These are phyloP conservation scores for Amblyraja radiata DNA, from an alignment of 2,797 vertebrate species.

Conservation along the genomic window DNA sequence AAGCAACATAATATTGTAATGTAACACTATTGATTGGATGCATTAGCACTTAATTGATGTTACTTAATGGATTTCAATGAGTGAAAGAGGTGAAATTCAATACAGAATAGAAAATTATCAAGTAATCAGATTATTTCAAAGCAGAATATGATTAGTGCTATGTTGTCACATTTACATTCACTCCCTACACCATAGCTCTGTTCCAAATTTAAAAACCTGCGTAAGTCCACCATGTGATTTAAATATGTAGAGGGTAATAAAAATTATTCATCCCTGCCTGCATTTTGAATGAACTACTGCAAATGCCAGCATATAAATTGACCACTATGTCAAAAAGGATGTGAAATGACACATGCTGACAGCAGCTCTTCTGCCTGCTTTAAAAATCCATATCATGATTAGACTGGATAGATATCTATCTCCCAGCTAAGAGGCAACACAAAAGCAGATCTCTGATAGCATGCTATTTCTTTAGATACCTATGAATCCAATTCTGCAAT, in stretches of 20 bases:
- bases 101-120: not conserved
- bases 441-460: not conserved
- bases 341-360: not conserved
- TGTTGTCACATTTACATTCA: not conserved
- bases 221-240: not conserved
- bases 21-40: constrained; percentile 18
- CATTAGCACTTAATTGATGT: not conserved
- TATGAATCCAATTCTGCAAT: too few relatives aligned
- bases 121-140: not conserved
- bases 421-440: not conserved
- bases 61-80: not conserved
- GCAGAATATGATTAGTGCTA: not conserved
- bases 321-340: not conserved
- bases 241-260: not conserved
- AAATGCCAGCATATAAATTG: not conserved
- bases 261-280: not conserved
- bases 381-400: not conserved
- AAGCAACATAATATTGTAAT: not conserved
- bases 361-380: not conserved
- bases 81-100: not conserved
- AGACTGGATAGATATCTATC: not conserved
- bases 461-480: not conserved
- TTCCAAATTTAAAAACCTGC: not conserved
- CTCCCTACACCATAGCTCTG: not conserved
- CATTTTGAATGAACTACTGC: not conserved